Evolutionary conservation across 2,888 invertebrate species (phyloP).

Genomic region (Synanthedon vespiformis): DNA sequence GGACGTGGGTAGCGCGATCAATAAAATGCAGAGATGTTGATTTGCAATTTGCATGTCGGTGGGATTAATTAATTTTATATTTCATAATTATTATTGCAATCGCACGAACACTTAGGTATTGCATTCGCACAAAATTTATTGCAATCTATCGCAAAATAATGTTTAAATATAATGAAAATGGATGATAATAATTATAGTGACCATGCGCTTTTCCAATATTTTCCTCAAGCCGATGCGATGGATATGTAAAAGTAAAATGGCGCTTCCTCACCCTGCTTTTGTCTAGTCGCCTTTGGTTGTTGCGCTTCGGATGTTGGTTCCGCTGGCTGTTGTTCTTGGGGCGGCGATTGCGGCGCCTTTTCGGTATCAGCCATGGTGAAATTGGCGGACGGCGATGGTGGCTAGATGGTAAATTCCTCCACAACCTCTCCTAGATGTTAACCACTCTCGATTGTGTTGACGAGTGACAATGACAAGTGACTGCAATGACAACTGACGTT

Average conservation of each 20-base stretch:
- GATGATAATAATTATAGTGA: slow-evolving; percentile 4
- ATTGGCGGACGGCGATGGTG: slow-evolving; percentile 82
- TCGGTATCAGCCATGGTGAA: slow-evolving; percentile 97
- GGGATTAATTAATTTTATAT: not conserved
- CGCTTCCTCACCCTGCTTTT: slow-evolving; percentile 85
- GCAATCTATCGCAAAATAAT: not conserved
- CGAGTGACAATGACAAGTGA: too few species aligned
- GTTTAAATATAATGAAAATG: not conserved
- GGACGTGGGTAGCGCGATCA: slow-evolving; percentile 36
- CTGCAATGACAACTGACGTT: too few species aligned
- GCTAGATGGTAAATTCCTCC: slow-evolving; percentile 79
- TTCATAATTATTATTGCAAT: not conserved
- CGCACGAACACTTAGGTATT: not conserved
- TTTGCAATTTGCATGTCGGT: not conserved
- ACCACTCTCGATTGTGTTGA: slow-evolving; percentile 68
- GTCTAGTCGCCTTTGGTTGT: slow-evolving; percentile 76
- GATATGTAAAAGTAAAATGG: slow-evolving; percentile 57
- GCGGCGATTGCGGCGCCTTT: slow-evolving; percentile 81
- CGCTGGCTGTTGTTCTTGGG: slow-evolving; percentile 59
- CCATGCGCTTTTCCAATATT: slow-evolving; percentile 44
- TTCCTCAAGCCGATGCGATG: slow-evolving; percentile 29
- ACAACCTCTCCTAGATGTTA: slow-evolving; percentile 81
- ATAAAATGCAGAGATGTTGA: slow-evolving; percentile 15
- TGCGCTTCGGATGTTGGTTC: slow-evolving; percentile 74
- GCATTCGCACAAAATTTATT: too few species aligned